A percentile compares a stretch with the other conserved stretches of the same genome.
These are phyloP conservation scores for Brassicogethes aeneus DNA, from an alignment of 2,888 invertebrate genomes.

Conservation along the genomic window DNA sequence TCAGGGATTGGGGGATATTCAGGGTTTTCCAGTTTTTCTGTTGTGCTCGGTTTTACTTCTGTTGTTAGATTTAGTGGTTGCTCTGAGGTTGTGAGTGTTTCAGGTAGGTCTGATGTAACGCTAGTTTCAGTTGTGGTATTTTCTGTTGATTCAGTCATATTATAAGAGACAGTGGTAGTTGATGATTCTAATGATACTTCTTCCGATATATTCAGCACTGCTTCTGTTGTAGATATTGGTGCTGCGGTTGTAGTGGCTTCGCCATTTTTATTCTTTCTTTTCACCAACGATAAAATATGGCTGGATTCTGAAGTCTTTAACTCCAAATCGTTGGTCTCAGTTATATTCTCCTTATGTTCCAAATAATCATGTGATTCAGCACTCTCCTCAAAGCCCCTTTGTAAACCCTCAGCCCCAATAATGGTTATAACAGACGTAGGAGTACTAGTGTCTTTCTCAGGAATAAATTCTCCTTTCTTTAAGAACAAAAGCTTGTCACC, in stretches of 20 bases:
- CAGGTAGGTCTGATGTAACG: constrained; percentile 2
- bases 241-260: constrained; percentile 10
- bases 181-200: constrained; percentile 6
- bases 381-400: constrained; percentile 29
- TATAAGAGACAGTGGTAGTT: constrained; percentile 12
- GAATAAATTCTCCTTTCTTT: constrained; percentile 33
- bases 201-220: neutral
- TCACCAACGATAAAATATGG: constrained; percentile 28
- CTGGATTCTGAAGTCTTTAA: constrained; percentile 21
- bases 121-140: constrained; percentile 10
- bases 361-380: constrained; percentile 20
- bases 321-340: constrained; percentile 19
- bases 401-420: constrained; percentile 42
- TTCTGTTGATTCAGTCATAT: constrained; percentile 11
- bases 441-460: constrained; percentile 34
- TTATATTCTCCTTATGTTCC: constrained; percentile 5
- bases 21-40: constrained; percentile 37
- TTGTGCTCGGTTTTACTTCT: constrained; percentile 1
- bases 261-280: constrained; percentile 18
- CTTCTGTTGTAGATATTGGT: constrained; percentile 6
- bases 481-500: constrained; percentile 37
- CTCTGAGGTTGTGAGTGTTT: constrained; percentile 8
- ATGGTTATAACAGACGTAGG: constrained; percentile 38
- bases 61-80: constrained; percentile 1
- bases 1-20: constrained; percentile 47